Base-by-base conservation (phyloP, 1,140 invertebrate genomes). In the Aphis gossypii region DNA sequence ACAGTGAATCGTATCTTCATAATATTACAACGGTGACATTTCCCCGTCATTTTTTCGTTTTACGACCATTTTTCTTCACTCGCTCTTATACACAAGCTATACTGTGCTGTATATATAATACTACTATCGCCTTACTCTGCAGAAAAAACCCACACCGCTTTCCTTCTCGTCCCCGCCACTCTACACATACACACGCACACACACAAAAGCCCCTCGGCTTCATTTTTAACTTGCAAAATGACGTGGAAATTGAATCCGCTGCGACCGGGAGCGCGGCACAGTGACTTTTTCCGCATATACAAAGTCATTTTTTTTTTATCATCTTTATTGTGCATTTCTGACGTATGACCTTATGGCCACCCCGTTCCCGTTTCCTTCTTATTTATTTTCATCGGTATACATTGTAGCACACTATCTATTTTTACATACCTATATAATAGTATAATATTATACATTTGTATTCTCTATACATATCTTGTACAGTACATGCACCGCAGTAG, bases 1-100 rank as follows among this genome's bases (percentile, higher is more conserved):
- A 93, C 48, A 93, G 92, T 93, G 92, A 93, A 93, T 93, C 92
- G 92, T 93, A 93, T 93, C 92, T 93, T 93, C 92, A 93, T 93
- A 84, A 93, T 83, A 92, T 92, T 92, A 92, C 82, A 38, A 93
- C 92, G 92, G 92, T 93, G 92, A 93, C 92, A 93, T 93, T 93
- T 93, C 51, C 82, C 92, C 92, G 92, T 93, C 92, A 93, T 93
- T 93, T 93, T 93, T 93, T 56, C 92, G 92, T 93, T 93, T 93
- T 93, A 93, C 92, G 82, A 56, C 92, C 92, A 93, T 93, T 93
- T 93, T 86, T 93, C 92, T 93, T 93, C 82, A n/a, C 76, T 92
- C 46, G 44, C 25, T 51, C 23, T 23, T 54, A 46, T 82, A 84
- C 82, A 20, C n/a, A 41, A 38, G 25, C 60, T 76, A 76, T 76